These are phyloP conservation scores for Caenorhabditis brenneri DNA, from an alignment of 1,140 invertebrate species.

Conservation along the genomic window DNA sequence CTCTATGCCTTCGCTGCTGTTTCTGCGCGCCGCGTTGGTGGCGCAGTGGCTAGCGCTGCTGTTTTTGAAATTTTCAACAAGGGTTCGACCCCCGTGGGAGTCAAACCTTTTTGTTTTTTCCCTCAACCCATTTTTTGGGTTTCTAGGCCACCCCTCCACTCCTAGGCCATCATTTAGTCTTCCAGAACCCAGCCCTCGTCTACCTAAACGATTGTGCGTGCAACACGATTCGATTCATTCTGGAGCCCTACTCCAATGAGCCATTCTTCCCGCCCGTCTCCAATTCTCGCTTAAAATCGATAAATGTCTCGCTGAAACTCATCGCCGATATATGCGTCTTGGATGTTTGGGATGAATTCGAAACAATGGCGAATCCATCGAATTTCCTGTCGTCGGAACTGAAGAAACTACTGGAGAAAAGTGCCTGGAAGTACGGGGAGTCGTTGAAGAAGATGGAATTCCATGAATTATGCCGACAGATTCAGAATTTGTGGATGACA, in stretches of 20 bases:
- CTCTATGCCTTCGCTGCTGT: too few species aligned
- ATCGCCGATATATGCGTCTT: conserved; percentile 5
- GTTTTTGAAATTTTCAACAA: too few species aligned
- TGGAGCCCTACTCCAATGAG: neutral
- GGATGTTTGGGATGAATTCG: conserved; percentile 28
- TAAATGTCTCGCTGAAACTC: conserved; percentile 8
- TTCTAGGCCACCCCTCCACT: too few species aligned
- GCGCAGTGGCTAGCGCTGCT: too few species aligned
- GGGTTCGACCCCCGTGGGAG: too few species aligned
- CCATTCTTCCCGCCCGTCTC: conserved; percentile 7
- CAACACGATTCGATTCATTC: conserved; percentile 2
- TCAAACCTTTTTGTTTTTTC: too few species aligned
- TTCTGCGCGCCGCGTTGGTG: too few species aligned
- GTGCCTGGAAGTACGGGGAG: neutral
- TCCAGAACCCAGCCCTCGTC: neutral
- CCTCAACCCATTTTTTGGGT: too few species aligned
- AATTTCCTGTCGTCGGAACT: conserved; percentile 8
- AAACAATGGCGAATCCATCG: neutral
- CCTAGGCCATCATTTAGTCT: neutral
- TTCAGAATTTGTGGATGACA: neutral
- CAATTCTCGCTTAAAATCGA: neutral
- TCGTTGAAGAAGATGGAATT: neutral
- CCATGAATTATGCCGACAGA: neutral
- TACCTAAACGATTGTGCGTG: conserved; percentile 21
- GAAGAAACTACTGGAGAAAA: neutral